A percentile compares a stretch with the other conserved stretches of the same genome.
These are phyloP conservation scores for Achlya flavicornis DNA, from an alignment of 2,888 invertebrate genomes.

Conservation along the genomic window DNA sequence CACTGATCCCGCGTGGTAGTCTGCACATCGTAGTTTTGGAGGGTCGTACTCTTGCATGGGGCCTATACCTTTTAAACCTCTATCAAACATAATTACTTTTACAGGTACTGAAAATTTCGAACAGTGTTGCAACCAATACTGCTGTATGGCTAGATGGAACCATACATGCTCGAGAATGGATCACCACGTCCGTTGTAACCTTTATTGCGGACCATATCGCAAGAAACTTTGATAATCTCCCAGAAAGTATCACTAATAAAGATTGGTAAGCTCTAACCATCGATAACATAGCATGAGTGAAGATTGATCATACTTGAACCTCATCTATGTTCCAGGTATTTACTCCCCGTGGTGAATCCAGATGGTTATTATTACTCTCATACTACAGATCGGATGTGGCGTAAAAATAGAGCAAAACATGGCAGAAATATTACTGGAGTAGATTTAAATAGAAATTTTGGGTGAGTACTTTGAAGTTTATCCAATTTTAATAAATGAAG, in stretches of 20 bases:
- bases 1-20: too few relatives aligned
- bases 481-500: background rate
- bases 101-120: conserved; percentile 87
- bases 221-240: conserved; percentile 86
- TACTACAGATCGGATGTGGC: conserved; percentile 90
- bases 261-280: conserved; percentile 86
- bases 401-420: conserved; percentile 86
- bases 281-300: too few relatives aligned
- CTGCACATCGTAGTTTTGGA: too few relatives aligned
- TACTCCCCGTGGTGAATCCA: conserved; percentile 90
- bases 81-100: conserved; percentile 16
- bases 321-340: conserved; percentile 74
- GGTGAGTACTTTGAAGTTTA: conserved; percentile 57
- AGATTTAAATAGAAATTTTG: conserved; percentile 94
- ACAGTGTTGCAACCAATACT: conserved; percentile 86
- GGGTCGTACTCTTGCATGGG: too few relatives aligned
- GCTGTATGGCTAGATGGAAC: conserved; percentile 92
- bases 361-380: conserved; percentile 95
- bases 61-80: background rate
- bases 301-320: background rate
- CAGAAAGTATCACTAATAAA: conserved; percentile 88
- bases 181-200: conserved; percentile 90
- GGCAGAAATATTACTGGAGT: conserved; percentile 86
- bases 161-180: conserved; percentile 96
- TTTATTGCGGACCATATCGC: conserved; percentile 89